Conservation (phyloP, 37 sponge, comb jelly and placozoan genomes). For the Hexactinellida sp. region DNA sequence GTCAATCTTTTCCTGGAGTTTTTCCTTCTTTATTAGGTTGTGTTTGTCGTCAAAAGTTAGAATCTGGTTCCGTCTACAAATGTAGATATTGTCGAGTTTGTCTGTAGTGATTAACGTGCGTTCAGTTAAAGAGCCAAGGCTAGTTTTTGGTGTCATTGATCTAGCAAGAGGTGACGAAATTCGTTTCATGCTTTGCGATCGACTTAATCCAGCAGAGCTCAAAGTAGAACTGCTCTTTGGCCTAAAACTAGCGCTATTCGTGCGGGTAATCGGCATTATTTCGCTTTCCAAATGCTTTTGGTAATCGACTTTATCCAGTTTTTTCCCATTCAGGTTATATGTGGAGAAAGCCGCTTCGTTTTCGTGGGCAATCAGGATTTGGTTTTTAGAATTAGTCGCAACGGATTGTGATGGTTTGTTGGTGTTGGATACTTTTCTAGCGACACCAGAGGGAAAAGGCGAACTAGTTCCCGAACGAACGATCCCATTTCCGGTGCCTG, state of each 20-base stretch:
- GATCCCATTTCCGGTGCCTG: neutral
- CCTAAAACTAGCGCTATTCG: neutral
- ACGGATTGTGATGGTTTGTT: neutral
- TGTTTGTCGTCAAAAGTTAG: neutral
- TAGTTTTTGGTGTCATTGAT: neutral
- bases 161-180: neutral
- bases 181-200: neutral
- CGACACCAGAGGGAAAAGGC: neutral
- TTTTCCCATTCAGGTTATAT: neutral
- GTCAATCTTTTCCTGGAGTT: neutral
- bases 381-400: neutral
- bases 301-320: neutral
- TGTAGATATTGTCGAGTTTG: conserved; percentile 14
- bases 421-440: neutral
- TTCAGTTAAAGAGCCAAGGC: neutral
- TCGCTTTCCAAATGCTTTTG: neutral
- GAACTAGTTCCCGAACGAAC: neutral
- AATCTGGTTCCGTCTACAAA: neutral
- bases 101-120: neutral
- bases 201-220: neutral
- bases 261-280: neutral
- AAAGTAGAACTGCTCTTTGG: neutral
- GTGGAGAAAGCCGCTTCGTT: neutral
- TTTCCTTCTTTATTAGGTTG: neutral
- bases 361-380: neutral